Conservation (phyloP, 2,888 invertebrate genomes). For the Meiosimyza decipiens region DNA sequence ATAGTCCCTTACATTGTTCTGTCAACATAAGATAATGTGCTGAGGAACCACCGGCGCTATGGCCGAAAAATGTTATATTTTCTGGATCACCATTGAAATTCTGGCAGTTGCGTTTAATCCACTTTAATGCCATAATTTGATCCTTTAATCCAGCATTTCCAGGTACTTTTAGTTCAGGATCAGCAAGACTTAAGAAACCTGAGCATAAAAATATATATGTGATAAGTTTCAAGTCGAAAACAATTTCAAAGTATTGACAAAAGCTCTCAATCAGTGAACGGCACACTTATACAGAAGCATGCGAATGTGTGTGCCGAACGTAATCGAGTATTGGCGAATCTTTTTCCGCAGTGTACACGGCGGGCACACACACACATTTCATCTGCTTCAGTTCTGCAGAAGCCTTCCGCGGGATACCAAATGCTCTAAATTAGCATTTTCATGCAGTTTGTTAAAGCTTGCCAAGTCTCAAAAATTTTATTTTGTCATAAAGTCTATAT, state of each 20-base stretch:
- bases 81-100: conserved; percentile 69
- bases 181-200: conserved; percentile 68
- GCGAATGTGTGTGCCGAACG: no score
- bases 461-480: not conserved
- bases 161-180: conserved; percentile 67
- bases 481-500: no score
- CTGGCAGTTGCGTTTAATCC: conserved; percentile 67
- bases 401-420: no score
- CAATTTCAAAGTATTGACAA: no score
- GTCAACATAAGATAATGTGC: conserved; percentile 66
- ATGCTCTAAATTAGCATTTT: no score
- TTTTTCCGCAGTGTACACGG: no score
- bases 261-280: no score
- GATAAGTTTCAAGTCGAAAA: conserved; percentile 58
- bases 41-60: conserved; percentile 67
- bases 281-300: no score
- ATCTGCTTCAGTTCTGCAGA: no score
- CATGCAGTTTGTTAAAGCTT: no score
- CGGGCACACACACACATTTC: no score
- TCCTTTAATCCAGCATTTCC: conserved; percentile 70
- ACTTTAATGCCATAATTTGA: conserved; percentile 68
- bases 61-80: conserved; percentile 68
- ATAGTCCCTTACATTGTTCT: conserved; percentile 64
- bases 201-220: conserved; percentile 68
- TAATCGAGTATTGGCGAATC: no score